phyloP scores from a whole-genome alignment of 2,888 invertebrate species.

The Cerceris ruficornis region DNA sequence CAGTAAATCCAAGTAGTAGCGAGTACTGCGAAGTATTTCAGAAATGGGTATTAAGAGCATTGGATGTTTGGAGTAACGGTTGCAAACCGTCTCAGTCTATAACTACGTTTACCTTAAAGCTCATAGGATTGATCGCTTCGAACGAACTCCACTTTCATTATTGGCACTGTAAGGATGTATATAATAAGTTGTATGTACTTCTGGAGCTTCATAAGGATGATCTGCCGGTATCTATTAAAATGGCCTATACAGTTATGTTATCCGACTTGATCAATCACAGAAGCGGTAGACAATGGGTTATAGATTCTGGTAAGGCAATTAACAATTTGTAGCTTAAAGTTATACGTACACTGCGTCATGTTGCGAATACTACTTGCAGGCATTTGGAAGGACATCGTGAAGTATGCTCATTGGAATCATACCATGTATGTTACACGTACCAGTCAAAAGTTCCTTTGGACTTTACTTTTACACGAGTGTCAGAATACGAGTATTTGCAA shows the following conservation, averaged over 20 bases:
- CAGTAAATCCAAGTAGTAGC: slow-evolving; percentile 54
- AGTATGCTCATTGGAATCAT: slow-evolving; percentile 85
- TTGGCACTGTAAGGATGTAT: slow-evolving; percentile 82
- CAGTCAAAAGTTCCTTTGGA: slow-evolving; percentile 85
- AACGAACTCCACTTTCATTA: slow-evolving; percentile 85
- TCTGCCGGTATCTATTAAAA: slow-evolving; percentile 85
- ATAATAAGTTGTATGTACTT: slow-evolving; percentile 76
- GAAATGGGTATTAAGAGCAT: slow-evolving; percentile 73
- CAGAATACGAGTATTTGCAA: slow-evolving; percentile 81
- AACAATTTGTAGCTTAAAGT: neutral
- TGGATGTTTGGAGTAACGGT: slow-evolving; percentile 70
- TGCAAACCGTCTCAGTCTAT: slow-evolving; percentile 81
- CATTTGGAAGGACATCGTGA: slow-evolving; percentile 86
- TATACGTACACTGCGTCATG: neutral
- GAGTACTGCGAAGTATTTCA: slow-evolving; percentile 61
- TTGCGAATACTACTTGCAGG: slow-evolving; percentile 69
- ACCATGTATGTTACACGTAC: slow-evolving; percentile 89
- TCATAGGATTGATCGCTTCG: slow-evolving; percentile 84
- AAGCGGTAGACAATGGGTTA: slow-evolving; percentile 86
- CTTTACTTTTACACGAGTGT: slow-evolving; percentile 71
- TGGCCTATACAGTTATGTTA: slow-evolving; percentile 87
- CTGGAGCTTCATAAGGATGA: slow-evolving; percentile 76
- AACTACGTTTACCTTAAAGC: slow-evolving; percentile 85
- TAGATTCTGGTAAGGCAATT: slow-evolving; percentile 65
- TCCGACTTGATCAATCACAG: slow-evolving; percentile 85